Base-by-base conservation (phyloP, 1,140 invertebrate species). In the Sinonovacula constricta region DNA sequence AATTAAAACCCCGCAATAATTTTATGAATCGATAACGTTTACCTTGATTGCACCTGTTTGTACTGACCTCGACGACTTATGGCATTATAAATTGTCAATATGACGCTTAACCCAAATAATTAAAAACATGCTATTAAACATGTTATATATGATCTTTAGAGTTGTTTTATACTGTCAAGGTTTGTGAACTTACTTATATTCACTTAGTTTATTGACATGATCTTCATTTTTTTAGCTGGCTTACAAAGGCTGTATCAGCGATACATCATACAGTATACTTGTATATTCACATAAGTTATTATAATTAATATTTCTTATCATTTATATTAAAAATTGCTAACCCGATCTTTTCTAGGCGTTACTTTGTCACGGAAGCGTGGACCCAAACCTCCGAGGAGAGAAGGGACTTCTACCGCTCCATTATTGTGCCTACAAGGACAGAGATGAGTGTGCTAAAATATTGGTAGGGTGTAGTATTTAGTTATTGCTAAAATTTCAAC, bases 371-470 rank as follows among this genome's bases (percentile, higher is more conserved):
- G 93, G 93, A 54, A 91, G 92, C 79, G 93, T 96, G 34, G 92
- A 96, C 84, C 93, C 94, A 1, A 93, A 94, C 79, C 92, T 94
- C 75, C 94, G 94, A 0, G 95, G 95, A 0, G 95, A 96, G 86
- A 94, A 95, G 80, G 95, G 95, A 26, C 54, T 94, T 36, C 95
- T 95, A 0, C 94, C 95, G 0, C 92, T 97, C 0, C 95, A 96
- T 85, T 92, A 96, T 56, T 95, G 95, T 7, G 95, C 95, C 5
- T 95, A 95, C 67, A 94, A 95, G 80, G 95, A 97, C 89, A 93
- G 95, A 85, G 95, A 95, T 66, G 93, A 95, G 81, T 95, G 95
- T 87, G 95, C 95, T 24, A 93, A 93, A 84, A 94, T 95, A 81
- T 89, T 96, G 91, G 95, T 96, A 92, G 18, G 39, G 18, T 10